A percentile compares a stretch with the other conserved stretches of the same genome.
Evolutionary conservation across 2,888 invertebrate species (phyloP).

Genomic region (Dinocampus coccinellae): DNA sequence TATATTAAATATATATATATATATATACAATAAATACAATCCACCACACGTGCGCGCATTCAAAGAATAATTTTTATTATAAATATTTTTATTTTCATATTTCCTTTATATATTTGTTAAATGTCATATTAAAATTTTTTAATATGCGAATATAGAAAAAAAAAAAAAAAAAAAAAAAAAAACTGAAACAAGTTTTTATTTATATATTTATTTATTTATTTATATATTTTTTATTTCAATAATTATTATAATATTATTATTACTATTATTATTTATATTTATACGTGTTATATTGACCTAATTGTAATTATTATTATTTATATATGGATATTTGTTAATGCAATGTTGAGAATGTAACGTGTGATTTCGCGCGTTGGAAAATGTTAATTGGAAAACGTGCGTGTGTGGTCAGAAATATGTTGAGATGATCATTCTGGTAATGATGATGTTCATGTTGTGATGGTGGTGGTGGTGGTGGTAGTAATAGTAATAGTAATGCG

Average conservation of each 20-base stretch:
- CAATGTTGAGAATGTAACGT: constrained; percentile 1
- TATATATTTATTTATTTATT: too few relatives aligned
- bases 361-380: constrained; percentile 32
- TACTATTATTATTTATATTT: not conserved
- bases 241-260: too few relatives aligned
- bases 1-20: not conserved
- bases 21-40: not conserved
- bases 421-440: constrained; percentile 38
- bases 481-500: not conserved
- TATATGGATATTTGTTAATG: not conserved
- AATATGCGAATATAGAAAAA: not conserved
- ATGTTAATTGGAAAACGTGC: constrained; percentile 56
- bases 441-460: not conserved
- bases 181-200: not conserved
- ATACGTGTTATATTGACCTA: not conserved
- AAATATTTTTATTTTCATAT: not conserved
- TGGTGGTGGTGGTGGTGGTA: not conserved
- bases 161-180: too few relatives aligned
- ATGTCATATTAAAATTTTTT: not conserved
- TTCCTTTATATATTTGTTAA: not conserved
- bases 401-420: constrained; percentile 45
- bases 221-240: too few relatives aligned
- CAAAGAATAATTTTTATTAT: not conserved
- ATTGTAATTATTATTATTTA: not conserved
- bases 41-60: not conserved